Evolutionary conservation across 92 coral and sea anemone species (phyloP).

Genomic region (Pocillopora grandis): DNA sequence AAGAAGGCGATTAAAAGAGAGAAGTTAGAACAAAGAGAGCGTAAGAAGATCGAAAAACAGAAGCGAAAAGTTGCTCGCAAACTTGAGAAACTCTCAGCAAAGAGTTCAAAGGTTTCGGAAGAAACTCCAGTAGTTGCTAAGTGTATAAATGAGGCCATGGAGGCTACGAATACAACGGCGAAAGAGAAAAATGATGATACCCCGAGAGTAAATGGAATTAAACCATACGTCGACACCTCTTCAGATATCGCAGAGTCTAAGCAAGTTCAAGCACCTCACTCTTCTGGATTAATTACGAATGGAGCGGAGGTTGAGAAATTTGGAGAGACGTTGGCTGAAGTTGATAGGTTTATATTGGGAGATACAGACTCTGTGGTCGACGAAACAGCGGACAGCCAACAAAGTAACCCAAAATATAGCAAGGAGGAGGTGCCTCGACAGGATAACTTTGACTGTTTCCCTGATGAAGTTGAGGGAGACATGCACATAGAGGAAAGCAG

Average conservation of each 20-base stretch:
- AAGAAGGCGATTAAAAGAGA: slow-evolving; percentile 16
- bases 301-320: background rate
- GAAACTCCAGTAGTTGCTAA: background rate
- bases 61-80: slow-evolving; percentile 10
- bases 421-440: too few species aligned
- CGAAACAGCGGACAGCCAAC: background rate
- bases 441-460: too few species aligned
- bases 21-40: slow-evolving; percentile 12
- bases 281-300: too few species aligned
- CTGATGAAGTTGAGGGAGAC: too few species aligned
- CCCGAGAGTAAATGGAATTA: background rate
- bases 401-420: background rate
- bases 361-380: background rate
- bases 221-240: background rate
- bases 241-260: too few species aligned
- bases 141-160: background rate
- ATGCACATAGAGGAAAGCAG: too few species aligned
- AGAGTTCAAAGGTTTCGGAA: background rate
- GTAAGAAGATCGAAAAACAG: slow-evolving; percentile 14
- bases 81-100: background rate
- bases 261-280: too few species aligned
- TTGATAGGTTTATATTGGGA: background rate
- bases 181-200: background rate
- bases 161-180: background rate
- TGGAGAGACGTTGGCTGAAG: background rate